phyloP scores from a whole-genome alignment of 2,797 vertebrate genomes.

The Distichodus sexfasciatus region DNA sequence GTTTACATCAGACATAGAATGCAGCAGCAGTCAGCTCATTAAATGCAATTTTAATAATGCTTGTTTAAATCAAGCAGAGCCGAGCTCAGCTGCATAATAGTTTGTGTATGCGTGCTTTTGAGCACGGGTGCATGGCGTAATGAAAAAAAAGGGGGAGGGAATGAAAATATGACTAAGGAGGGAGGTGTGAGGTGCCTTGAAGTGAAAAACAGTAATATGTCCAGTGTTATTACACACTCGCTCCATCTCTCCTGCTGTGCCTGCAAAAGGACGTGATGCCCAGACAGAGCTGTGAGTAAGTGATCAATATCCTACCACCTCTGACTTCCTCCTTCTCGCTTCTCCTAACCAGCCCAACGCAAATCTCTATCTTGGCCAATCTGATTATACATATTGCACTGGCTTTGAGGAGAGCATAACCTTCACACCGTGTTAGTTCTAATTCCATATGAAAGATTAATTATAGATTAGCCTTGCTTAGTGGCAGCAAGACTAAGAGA shows the following conservation, averaged over 20 bases:
- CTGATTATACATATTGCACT: conserved; percentile 41
- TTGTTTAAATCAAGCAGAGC: neutral
- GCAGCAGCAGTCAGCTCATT: neutral
- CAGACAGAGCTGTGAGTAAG: neutral
- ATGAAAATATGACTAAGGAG: neutral
- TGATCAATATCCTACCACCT: conserved; percentile 7
- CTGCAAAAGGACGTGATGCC: neutral
- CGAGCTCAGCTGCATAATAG: neutral
- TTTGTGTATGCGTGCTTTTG: neutral
- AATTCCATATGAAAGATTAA: conserved; percentile 52
- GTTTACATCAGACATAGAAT: neutral
- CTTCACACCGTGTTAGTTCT: conserved; percentile 45
- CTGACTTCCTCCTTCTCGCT: neutral
- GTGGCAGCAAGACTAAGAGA: conserved; percentile 3
- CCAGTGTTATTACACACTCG: conserved; percentile 40
- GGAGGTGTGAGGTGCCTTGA: neutral
- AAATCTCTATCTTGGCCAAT: conserved; percentile 37
- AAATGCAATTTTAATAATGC: neutral
- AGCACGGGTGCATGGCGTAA: neutral
- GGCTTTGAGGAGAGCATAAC: conserved; percentile 43
- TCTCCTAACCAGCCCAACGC: conserved; percentile 12
- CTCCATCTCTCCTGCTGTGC: conserved; percentile 34
- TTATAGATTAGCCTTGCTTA: conserved; percentile 51
- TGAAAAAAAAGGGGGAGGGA: neutral
- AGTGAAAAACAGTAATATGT: conserved; percentile 3